Base-by-base conservation (phyloP, 1,140 invertebrate species). In the Lepidurus arcticus region DNA sequence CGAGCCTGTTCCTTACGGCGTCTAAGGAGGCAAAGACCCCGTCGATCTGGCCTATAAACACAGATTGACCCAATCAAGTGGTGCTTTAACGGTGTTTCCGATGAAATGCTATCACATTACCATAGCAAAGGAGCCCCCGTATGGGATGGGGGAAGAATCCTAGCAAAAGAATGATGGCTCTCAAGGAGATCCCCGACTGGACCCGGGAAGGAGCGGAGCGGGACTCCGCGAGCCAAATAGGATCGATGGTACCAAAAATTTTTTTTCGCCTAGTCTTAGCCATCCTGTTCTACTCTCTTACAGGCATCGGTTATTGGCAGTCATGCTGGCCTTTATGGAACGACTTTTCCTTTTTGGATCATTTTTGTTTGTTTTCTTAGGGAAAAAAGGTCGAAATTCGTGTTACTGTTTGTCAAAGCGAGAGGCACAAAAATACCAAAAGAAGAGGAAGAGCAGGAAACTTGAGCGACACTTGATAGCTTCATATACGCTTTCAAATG, bases 81-180 rank as follows among this genome's bases (percentile, higher is more conserved):
- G 21, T 65, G 53, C 53, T 65, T 65, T 65, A 65, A 65, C 53
- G 21, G 53, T n/a, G 53, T 65, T 65, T 65, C 21, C 53, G 53
- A 65, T 65, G 53, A 65, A 65, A 65, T n/a, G 53, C 53, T 65
- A 65, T 65, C 53, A 65, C 53, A 65, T 65, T 65, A 65, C 53
- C 53, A 65, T 65, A 65, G 53, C 16, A 65, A 65, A 65, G 13
- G 9, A 65, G 53, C 16, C 16, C 6, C 53, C 53, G 53, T 65
- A 21, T 65, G 53, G 47, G 47, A 21, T n/a, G 26, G 16, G 21
- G 21, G n/a, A 65, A 13, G 53, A 65, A 65, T 21, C 16, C 21
- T 65, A n/a, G 53, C 53, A 11, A 47, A 47, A 47, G 53, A 65
- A 65, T 65, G 53, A 65, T 65, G 53, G 53, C 53, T 65, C 16